Conservation (phyloP, 2,797 vertebrate genomes). For the Manis javanica region DNA sequence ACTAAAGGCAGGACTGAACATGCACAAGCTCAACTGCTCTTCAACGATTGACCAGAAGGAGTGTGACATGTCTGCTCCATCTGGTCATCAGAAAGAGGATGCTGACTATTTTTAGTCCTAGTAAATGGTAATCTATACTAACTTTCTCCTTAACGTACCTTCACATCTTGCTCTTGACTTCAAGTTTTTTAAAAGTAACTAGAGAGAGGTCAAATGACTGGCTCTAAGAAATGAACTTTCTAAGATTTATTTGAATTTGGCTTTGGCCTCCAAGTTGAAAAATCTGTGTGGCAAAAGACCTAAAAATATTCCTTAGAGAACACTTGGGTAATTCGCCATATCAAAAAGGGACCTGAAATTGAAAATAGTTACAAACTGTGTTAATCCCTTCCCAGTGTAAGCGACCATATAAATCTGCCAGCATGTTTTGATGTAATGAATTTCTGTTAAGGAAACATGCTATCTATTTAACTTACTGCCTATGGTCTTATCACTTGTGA, state of each 20-base stretch:
- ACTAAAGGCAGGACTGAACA: not conserved
- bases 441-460: slow-evolving; percentile 13
- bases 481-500: not conserved
- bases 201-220: not conserved
- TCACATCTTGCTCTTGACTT: not conserved
- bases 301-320: not conserved
- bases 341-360: not conserved
- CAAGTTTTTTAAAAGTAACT: not conserved
- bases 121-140: not conserved
- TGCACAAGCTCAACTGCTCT: not conserved
- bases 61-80: not conserved
- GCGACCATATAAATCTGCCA: not conserved
- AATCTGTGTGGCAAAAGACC: not conserved
- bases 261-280: slow-evolving; percentile 34
- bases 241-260: slow-evolving; percentile 2
- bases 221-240: not conserved
- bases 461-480: not conserved
- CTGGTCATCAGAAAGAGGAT: not conserved
- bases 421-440: not conserved
- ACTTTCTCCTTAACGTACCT: not conserved
- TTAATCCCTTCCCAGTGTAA: not conserved
- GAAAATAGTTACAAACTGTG: not conserved
- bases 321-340: not conserved
- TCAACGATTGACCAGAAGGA: not conserved
- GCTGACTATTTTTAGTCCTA: not conserved